Conservation (phyloP, 2,797 vertebrate species). For the Discoglossus pictus region DNA sequence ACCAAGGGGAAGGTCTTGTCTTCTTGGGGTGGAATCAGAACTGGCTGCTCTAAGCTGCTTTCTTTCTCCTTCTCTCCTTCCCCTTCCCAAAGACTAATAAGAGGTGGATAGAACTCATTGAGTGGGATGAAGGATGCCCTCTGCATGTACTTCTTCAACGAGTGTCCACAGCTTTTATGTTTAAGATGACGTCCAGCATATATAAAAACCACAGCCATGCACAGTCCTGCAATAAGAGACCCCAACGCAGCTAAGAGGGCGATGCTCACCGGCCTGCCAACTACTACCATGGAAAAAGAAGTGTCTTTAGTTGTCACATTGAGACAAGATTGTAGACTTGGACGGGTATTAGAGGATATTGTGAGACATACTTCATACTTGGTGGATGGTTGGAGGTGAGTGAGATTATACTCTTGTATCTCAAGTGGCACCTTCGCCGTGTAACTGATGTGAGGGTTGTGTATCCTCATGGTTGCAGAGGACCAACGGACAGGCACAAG, state of each 20-base stretch:
- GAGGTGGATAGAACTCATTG: slow-evolving; percentile 80
- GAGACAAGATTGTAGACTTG: slow-evolving; percentile 68
- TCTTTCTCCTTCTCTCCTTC: slow-evolving; percentile 69
- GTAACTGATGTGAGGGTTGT: slow-evolving; percentile 81
- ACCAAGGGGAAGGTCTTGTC: slow-evolving; percentile 48
- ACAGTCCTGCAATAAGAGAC: slow-evolving; percentile 77
- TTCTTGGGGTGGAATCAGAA: slow-evolving; percentile 8
- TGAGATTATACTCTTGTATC: slow-evolving; percentile 81
- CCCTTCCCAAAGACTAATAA: slow-evolving; percentile 82
- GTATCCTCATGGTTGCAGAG: slow-evolving; percentile 76
- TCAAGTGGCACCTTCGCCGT: slow-evolving; percentile 77
- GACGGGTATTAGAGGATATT: slow-evolving; percentile 56
- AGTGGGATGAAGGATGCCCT: slow-evolving; percentile 76
- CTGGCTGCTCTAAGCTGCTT: slow-evolving; percentile 60
- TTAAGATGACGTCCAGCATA: slow-evolving; percentile 75
- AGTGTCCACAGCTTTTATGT: slow-evolving; percentile 75
- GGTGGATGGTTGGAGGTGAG: slow-evolving; percentile 77
- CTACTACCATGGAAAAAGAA: slow-evolving; percentile 71
- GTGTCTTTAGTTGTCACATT: slow-evolving; percentile 79
- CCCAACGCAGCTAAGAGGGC: slow-evolving; percentile 78
- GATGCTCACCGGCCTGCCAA: slow-evolving; percentile 69
- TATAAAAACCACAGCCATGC: slow-evolving; percentile 75
- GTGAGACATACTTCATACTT: slow-evolving; percentile 79
- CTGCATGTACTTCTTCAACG: slow-evolving; percentile 80
- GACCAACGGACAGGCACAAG: slow-evolving; percentile 64